Conservation (phyloP, 2,113 vertebrate species). For the Sterna hirundo region DNA sequence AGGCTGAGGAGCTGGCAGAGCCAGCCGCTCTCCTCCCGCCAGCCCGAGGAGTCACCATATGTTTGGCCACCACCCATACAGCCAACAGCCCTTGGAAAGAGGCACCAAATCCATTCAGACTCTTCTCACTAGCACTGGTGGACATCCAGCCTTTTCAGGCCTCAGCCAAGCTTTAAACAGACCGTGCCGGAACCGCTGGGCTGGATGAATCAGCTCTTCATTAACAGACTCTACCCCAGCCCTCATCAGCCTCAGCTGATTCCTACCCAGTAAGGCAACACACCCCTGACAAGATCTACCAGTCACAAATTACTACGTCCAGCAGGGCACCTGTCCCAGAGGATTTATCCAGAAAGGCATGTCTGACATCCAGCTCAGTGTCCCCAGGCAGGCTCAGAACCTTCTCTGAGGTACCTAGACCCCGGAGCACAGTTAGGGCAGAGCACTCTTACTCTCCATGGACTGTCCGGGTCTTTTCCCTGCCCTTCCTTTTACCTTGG, state of each 20-base stretch:
- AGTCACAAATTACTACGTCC: neutral
- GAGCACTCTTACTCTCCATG: neutral
- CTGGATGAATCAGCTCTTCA: neutral
- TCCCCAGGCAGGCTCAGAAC: neutral
- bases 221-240: neutral
- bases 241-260: neutral
- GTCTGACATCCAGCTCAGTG: neutral
- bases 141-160: neutral
- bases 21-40: neutral
- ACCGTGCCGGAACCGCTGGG: neutral
- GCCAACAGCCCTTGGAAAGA: conserved; percentile 1
- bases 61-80: conserved; percentile 27
- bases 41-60: neutral
- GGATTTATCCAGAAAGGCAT: neutral
- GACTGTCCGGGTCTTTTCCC: neutral
- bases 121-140: neutral
- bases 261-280: neutral
- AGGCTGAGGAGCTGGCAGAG: neutral
- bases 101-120: neutral
- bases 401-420: neutral
- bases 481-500: neutral
- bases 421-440: neutral
- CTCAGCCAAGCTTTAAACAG: neutral
- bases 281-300: neutral
- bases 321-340: neutral